Base-by-base conservation (phyloP, 1,140 invertebrate species). In the Drosophila paulistorum region DNA sequence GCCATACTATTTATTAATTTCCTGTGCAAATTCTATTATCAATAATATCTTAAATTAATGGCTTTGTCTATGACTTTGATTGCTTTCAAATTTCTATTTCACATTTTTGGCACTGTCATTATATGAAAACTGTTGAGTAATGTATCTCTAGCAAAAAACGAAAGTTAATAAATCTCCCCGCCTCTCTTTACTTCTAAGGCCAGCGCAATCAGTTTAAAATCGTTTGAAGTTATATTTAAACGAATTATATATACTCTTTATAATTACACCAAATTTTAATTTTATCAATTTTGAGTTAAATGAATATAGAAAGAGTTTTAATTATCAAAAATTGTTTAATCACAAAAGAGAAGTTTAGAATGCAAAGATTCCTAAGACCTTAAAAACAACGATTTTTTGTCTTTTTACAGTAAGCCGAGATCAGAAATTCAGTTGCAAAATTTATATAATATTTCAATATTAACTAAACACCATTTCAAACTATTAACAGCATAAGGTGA, bases 71-170 rank as follows among this genome's bases (percentile, higher is more conserved):
- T 11, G 39, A 48, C 59, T 77, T 77, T 65, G 26, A 42, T 17
- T 74, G 71, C 13, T 17, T 35, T 62, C 48, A 58, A 55, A 68
- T 65, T 57, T 64, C 55, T 54, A 58, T 85, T 79, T 54, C 41
- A 64, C 70, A 86, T 87, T 68, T 87, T 70, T 63, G 59, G 76
- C 80, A 48, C 65, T 71, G 79, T 89, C 84, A 86, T 81, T 42
- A 35, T 39, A 11, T 58, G 30, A 20, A 60, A 76, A 66, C 57
- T 57, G 78, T 42, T 59, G 61, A 48, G 64, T 74, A 71, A 77
- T 74, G 63, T 57, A 30, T 30, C 30, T 30, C 0, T 20, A 42
- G 70, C 30, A 17, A 35, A 77, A 77, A 67, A 60, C 23, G 54
- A 45, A 64, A 20, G 39, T 37, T 37, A 82, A 58, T 59, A 7